phyloP scores from a whole-genome alignment of 2,113 vertebrate genomes.

The Coryphaenoides rupestris region DNA sequence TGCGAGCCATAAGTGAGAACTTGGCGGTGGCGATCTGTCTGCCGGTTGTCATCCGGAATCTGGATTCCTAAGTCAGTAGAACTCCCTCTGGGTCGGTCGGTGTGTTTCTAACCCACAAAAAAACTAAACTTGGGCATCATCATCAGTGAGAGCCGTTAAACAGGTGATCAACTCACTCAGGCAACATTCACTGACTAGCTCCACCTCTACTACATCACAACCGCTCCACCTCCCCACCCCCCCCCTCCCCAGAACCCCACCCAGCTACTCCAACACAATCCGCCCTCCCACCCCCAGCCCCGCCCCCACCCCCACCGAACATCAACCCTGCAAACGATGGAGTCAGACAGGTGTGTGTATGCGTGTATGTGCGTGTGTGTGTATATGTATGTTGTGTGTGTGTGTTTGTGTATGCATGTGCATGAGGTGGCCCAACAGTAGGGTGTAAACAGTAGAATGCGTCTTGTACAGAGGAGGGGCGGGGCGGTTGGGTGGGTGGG shows the following conservation, averaged over 20 bases:
- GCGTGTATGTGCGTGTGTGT: background rate
- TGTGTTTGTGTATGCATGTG: slow-evolving; percentile 48
- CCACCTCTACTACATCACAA: too few relatives aligned
- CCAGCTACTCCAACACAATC: too few relatives aligned
- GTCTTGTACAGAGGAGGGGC: slow-evolving; percentile 35
- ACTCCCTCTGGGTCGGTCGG: slow-evolving; percentile 29
- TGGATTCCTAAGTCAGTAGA: slow-evolving; percentile 8
- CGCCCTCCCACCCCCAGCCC: too few relatives aligned
- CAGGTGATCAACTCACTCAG: too few relatives aligned
- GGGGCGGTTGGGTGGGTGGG: background rate
- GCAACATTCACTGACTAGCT: too few relatives aligned
- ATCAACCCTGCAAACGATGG: too few relatives aligned
- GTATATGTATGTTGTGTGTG: slow-evolving; percentile 23
- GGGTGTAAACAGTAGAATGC: slow-evolving; percentile 57
- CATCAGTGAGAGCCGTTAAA: background rate
- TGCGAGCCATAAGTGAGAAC: slow-evolving; percentile 4
- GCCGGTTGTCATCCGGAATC: slow-evolving; percentile 3
- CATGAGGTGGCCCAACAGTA: slow-evolving; percentile 46
- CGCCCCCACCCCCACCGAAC: too few relatives aligned
- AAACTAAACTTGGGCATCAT: slow-evolving; percentile 22
- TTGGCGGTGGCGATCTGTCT: background rate
- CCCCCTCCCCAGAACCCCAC: too few relatives aligned
- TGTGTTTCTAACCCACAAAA: slow-evolving; percentile 21
- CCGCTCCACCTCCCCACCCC: too few relatives aligned
- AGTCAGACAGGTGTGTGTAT: background rate